Evolutionary conservation across 1,140 invertebrate species (phyloP).

Genomic region (Pectinophora gossypiella): DNA sequence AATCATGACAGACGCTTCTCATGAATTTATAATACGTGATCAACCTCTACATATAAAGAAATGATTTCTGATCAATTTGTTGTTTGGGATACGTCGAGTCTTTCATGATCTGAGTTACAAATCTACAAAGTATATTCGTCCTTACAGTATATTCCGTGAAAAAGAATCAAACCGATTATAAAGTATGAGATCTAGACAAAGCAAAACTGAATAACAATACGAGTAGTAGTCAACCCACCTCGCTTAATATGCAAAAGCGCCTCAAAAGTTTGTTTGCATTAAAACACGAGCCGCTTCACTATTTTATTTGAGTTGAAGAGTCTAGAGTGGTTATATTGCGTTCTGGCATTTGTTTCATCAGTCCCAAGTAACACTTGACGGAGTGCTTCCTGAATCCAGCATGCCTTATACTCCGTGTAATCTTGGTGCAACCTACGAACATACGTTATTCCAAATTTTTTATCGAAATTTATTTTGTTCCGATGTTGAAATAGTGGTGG

Average conservation of each 20-base stretch:
- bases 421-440: constrained; percentile 39
- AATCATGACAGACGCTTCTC: constrained; percentile 63
- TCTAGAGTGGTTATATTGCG: constrained; percentile 74
- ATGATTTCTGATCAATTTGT: no score
- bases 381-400: constrained; percentile 51
- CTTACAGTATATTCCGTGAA: constrained; percentile 8
- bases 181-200: constrained; percentile 55
- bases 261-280: constrained; percentile 75
- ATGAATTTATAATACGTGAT: no score
- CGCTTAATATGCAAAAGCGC: constrained; percentile 75
- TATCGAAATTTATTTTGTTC: constrained; percentile 13
- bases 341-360: constrained; percentile 70
- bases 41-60: no score
- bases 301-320: constrained; percentile 71
- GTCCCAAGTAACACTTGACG: constrained; percentile 41
- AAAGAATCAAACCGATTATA: constrained; percentile 24
- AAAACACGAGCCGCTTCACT: constrained; percentile 74
- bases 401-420: constrained; percentile 31
- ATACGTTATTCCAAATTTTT: constrained; percentile 2
- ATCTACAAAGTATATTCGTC: not conserved
- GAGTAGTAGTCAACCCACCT: constrained; percentile 74
- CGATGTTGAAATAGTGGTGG: constrained; percentile 55
- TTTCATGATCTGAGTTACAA: constrained; percentile 51
- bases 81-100: no score
- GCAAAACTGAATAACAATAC: constrained; percentile 72